Evolutionary conservation across 2,888 invertebrate species (phyloP), one percentile per base, ranked within the genome.

Genomic region (Drosophila limbata): DNA sequence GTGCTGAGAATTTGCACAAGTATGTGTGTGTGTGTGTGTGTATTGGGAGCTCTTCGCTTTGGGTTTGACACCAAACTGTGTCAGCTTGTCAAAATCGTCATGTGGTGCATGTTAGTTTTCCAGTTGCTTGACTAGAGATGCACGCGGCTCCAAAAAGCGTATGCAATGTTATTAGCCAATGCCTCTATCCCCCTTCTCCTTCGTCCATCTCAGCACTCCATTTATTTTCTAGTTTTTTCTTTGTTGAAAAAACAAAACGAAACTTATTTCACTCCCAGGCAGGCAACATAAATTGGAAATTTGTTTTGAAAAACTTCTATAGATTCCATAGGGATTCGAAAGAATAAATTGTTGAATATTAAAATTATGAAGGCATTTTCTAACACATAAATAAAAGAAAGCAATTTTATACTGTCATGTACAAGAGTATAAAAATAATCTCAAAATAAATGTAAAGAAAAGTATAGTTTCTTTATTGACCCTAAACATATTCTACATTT

Each of bases 61-160:
- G 37, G 71, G 84, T 79, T 81, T 89, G 85, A 89, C 85, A 89
- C 82, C 87, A 72, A 87, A 85, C 71, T 87, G 88, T 85, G 85
- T 87, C 85, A 85, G 87, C 85, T 82, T 85, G 85, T 85, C 85
- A 89, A 87, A 85, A 87, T 87, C 79, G 78, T 84, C 79, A 77
- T 69, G 81, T 71, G 83, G 69, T 73, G 70, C 80, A 86, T 88
- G 88, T 83, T 88, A 80, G 88, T 88, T 86, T 88, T 86, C 81
- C 81, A 80, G 78, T 73, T 73, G 78, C 81, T 84, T 80, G 84
- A 72, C 86, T 88, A 57, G 55, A 69, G 80, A 64, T 72, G 79
- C 56, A 59, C 71, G 37, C 48, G 53, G 25, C 25, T 47, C 55
- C 76, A 64, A 67, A 70, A 73, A 63, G 64, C 62, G 63, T 66